Evolutionary conservation across 2,888 invertebrate species (phyloP).

Genomic region (Lomographa bimaculata): DNA sequence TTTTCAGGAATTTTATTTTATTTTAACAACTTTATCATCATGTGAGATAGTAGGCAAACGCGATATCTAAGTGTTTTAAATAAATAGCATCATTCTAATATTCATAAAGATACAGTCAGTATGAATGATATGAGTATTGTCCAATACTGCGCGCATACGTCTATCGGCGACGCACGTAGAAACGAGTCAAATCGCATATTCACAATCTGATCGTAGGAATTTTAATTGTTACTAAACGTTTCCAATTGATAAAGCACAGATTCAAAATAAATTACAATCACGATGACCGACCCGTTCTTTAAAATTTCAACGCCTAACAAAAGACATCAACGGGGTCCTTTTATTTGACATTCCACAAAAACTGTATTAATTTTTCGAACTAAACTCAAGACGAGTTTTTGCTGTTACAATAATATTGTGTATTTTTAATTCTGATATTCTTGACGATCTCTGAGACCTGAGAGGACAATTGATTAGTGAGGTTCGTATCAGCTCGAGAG

Average conservation of each 20-base stretch:
- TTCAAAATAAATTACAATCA: slow-evolving; percentile 23
- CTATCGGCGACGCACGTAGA: too few relatives aligned
- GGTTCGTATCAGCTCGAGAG: slow-evolving; percentile 42
- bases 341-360: slow-evolving; percentile 41
- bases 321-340: slow-evolving; percentile 32
- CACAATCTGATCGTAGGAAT: slow-evolving; percentile 15
- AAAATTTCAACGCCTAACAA: slow-evolving; percentile 28
- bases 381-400: slow-evolving; percentile 37
- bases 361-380: slow-evolving; percentile 45
- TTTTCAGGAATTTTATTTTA: too few relatives aligned
- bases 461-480: slow-evolving; percentile 62
- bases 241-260: slow-evolving; percentile 21
- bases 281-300: slow-evolving; percentile 15
- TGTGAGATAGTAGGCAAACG: too few relatives aligned
- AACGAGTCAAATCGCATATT: slow-evolving; percentile 12
- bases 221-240: slow-evolving; percentile 18
- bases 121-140: too few relatives aligned
- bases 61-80: too few relatives aligned
- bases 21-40: too few relatives aligned
- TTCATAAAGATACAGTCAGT: too few relatives aligned
- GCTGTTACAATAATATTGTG: slow-evolving; percentile 37
- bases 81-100: too few relatives aligned
- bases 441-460: slow-evolving; percentile 49
- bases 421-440: slow-evolving; percentile 41
- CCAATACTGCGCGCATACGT: too few relatives aligned